phyloP scores from a whole-genome alignment of 2,888 invertebrate genomes.

The Campoplex capitator region DNA sequence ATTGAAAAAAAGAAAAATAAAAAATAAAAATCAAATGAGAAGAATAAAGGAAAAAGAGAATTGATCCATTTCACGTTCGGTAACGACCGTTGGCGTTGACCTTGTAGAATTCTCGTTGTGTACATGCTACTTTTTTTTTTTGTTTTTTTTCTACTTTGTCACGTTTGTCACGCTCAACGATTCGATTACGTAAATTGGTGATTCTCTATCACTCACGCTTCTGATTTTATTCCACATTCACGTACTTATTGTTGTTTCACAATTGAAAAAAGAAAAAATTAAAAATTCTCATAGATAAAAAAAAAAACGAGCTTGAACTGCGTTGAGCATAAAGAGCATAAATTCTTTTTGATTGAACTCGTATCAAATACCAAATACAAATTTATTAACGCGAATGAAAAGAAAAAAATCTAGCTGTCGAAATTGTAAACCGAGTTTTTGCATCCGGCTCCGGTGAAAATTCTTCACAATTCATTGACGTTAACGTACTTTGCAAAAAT shows the following conservation, averaged over 20 bases:
- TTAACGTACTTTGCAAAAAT: background rate
- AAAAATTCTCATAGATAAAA: background rate
- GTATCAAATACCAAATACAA: background rate
- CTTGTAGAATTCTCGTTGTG: slow-evolving; percentile 2
- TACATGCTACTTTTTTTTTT: background rate
- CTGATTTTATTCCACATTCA: slow-evolving; percentile 12
- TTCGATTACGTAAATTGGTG: slow-evolving; percentile 50
- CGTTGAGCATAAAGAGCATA: background rate
- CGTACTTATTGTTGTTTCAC: slow-evolving; percentile 24
- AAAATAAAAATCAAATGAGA: background rate
- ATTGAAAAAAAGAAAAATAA: slow-evolving; percentile 36
- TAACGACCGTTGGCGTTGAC: slow-evolving; percentile 15
- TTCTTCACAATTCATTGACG: background rate
- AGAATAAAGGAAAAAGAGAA: slow-evolving; percentile 25
- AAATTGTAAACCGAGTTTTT: background rate
- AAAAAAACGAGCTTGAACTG: background rate
- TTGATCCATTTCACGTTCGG: slow-evolving; percentile 52
- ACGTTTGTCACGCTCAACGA: slow-evolving; percentile 22
- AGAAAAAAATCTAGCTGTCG: background rate
- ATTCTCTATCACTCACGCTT: slow-evolving; percentile 26
- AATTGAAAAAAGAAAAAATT: background rate
- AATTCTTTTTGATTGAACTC: background rate
- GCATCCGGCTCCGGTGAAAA: background rate
- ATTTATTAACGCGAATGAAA: background rate
- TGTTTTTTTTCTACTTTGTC: background rate